Evolutionary conservation across 2,113 vertebrate species (phyloP).

Genomic region (Trogon surrucura): DNA sequence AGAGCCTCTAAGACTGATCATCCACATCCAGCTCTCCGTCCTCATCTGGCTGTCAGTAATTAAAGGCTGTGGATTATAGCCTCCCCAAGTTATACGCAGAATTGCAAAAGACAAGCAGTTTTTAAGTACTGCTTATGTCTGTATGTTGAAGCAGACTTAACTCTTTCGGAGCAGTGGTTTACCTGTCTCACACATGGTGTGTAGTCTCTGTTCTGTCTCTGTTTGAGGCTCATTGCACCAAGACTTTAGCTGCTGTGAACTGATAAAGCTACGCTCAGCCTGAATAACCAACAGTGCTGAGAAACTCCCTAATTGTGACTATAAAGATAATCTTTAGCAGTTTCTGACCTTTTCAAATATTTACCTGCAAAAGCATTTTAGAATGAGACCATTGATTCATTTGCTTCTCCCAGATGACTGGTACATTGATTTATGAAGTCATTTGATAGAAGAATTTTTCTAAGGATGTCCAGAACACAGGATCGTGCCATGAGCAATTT

Average conservation of each 20-base stretch:
- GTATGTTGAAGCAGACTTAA: not conserved
- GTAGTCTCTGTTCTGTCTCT: not conserved
- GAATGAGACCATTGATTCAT: not conserved
- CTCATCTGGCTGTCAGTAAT: not conserved
- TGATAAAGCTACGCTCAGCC: not conserved
- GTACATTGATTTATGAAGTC: not conserved
- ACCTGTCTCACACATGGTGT: rapidly evolving
- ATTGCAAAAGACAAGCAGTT: not conserved
- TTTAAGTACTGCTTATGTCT: not conserved
- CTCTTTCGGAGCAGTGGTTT: not conserved
- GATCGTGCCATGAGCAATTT: not conserved
- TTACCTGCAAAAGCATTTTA: not conserved
- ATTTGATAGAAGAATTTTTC: not conserved
- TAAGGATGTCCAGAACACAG: not conserved
- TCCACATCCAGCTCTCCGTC: not conserved
- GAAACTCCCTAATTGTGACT: not conserved
- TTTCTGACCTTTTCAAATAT: not conserved
- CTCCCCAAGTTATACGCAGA: not conserved
- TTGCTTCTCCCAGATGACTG: not conserved
- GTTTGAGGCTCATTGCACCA: not conserved
- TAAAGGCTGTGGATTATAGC: not conserved
- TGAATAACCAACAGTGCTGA: not conserved
- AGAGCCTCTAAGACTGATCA: not conserved
- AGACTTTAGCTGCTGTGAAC: not conserved
- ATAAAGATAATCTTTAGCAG: not conserved